A percentile compares a stretch with the other conserved stretches of the same genome.
These are phyloP conservation scores for Toxostoma redivivum DNA, from an alignment of 2,113 vertebrate genomes.

Conservation along the genomic window DNA sequence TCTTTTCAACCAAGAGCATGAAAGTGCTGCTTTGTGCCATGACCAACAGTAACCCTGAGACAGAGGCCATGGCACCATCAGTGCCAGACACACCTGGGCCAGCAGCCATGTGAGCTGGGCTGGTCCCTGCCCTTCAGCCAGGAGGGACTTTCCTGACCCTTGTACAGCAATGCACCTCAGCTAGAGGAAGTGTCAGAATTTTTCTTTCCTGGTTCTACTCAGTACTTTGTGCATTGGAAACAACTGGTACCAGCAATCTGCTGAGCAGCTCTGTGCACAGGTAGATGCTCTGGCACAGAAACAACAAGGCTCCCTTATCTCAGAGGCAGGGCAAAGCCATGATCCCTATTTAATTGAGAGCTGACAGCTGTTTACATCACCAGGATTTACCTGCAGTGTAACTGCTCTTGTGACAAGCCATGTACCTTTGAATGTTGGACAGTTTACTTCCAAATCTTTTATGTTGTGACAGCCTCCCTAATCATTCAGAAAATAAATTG, in stretches of 20 bases:
- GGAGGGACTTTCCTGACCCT: background rate
- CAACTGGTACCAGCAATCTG: background rate
- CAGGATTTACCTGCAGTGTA: background rate
- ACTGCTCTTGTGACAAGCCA: background rate
- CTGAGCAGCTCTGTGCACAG: background rate
- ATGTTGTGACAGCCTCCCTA: background rate
- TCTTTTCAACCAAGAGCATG: background rate
- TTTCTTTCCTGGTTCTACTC: background rate
- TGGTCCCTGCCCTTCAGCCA: background rate
- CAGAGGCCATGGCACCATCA: background rate
- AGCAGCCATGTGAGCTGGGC: rapidly evolving
- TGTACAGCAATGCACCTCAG: background rate
- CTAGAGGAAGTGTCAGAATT: background rate
- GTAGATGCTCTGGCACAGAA: background rate
- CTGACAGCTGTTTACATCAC: slow-evolving; percentile 30
- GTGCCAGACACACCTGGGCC: background rate
- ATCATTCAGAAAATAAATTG: slow-evolving; percentile 33
- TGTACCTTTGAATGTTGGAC: background rate
- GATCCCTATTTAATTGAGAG: slow-evolving; percentile 1
- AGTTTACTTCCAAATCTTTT: background rate
- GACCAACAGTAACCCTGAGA: background rate
- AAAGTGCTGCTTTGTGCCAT: background rate
- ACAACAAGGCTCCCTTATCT: background rate
- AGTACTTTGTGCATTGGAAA: background rate
- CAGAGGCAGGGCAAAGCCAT: background rate